phyloP scores from a whole-genome alignment of 2,888 invertebrate genomes.

The Hoplodrina blanda region DNA sequence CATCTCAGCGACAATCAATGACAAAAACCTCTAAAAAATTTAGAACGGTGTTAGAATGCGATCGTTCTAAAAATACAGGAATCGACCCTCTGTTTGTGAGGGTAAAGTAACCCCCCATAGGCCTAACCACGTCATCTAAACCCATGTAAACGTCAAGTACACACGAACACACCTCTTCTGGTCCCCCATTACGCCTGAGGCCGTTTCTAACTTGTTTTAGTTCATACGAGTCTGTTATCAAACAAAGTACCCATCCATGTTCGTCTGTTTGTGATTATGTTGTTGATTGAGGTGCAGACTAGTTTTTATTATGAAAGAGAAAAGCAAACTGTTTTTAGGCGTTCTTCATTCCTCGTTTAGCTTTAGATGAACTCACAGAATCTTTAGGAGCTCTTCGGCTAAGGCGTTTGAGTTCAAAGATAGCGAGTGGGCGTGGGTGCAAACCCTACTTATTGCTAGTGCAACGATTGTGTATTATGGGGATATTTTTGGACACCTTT shows the following conservation, averaged over 20 bases:
- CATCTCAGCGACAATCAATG: too few relatives aligned
- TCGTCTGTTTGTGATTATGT: constrained; percentile 27
- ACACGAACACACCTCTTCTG: constrained; percentile 4
- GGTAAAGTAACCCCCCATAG: constrained; percentile 6
- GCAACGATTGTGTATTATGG: background rate
- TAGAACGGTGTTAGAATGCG: too few relatives aligned
- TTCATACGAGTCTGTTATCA: constrained; percentile 33
- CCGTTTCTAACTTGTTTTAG: constrained; percentile 29
- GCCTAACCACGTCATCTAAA: constrained; percentile 14
- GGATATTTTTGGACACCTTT: background rate
- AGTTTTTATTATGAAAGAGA: background rate
- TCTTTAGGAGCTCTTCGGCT: background rate
- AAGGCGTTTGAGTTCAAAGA: background rate
- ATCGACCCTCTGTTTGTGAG: background rate
- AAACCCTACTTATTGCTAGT: background rate
- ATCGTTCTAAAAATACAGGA: too few relatives aligned
- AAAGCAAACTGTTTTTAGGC: background rate
- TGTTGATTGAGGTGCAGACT: constrained; percentile 11
- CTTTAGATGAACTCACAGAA: background rate
- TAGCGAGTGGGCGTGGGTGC: background rate
- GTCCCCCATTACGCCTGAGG: constrained; percentile 9
- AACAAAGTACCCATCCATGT: constrained; percentile 18
- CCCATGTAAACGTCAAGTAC: constrained; percentile 20
- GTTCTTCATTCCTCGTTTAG: background rate
- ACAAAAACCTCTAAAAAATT: too few relatives aligned